Conservation (phyloP, 2,797 vertebrate genomes). For the Perodicticus potto region DNA sequence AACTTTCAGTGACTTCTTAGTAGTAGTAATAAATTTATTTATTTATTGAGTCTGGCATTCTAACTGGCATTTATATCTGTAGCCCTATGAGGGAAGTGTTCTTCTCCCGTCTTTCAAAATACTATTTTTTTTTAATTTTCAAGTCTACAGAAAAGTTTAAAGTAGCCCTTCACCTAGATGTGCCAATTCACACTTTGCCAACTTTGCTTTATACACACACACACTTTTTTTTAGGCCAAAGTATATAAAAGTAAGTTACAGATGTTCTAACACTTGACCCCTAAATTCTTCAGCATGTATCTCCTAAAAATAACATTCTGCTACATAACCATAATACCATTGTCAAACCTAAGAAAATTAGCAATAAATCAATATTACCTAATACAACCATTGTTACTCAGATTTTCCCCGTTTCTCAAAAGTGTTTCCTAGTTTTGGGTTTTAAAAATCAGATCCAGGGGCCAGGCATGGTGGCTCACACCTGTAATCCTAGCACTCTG, state of each 20-base stretch:
- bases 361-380: constrained; percentile 43
- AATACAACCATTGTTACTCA: constrained; percentile 1
- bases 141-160: constrained; percentile 29
- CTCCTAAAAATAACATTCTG: neutral
- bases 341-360: constrained; percentile 29
- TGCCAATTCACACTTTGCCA: neutral
- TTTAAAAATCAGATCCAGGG: neutral
- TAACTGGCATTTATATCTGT: neutral
- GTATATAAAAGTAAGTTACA: constrained; percentile 14
- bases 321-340: neutral
- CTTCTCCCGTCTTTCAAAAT: constrained; percentile 40
- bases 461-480: too few relatives aligned
- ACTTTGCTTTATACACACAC: neutral
- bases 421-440: neutral
- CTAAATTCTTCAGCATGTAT: neutral
- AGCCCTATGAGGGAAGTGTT: neutral
- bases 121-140: constrained; percentile 9
- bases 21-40: neutral
- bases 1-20: neutral
- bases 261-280: neutral
- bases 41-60: neutral
- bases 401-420: neutral
- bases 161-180: neutral
- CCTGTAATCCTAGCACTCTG: too few relatives aligned
- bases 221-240: neutral